Evolutionary conservation across 2,113 vertebrate genomes (phyloP).

Genomic region (Plecturocebus donacophilus): DNA sequence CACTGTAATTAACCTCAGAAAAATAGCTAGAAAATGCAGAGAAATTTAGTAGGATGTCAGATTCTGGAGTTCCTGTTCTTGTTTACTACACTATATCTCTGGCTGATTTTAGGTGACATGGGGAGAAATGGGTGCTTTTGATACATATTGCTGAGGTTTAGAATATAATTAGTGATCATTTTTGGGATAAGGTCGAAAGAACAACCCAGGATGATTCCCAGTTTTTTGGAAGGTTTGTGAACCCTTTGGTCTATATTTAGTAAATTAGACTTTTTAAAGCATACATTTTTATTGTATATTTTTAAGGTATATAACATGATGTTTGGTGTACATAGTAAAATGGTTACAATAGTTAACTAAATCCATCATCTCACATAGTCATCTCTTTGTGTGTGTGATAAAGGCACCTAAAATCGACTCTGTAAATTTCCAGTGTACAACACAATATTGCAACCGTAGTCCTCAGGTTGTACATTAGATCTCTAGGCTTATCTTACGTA

Average conservation of each 20-base stretch:
- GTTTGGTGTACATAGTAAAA: neutral
- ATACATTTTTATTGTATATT: neutral
- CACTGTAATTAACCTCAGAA: neutral
- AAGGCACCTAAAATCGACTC: neutral
- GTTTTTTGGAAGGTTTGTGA: slow-evolving; percentile 4
- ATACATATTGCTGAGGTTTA: neutral
- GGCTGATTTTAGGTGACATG: neutral
- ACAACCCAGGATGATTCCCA: neutral
- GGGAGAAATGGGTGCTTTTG: neutral
- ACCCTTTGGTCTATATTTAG: neutral
- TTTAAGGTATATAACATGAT: neutral
- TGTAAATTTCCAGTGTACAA: neutral
- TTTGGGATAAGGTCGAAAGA: neutral
- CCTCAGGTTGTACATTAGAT: neutral
- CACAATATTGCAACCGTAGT: neutral
- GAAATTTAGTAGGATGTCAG: neutral
- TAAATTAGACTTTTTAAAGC: neutral
- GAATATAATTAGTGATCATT: neutral
- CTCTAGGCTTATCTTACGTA: neutral
- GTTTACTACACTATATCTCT: neutral
- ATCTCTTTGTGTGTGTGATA: neutral
- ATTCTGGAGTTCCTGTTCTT: neutral
- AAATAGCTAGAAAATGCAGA: neutral
- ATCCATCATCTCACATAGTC: neutral
- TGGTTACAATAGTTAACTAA: neutral